A percentile compares a stretch with the other conserved stretches of the same genome.
phyloP scores from a whole-genome alignment of 2,113 vertebrate genomes.

The Setophaga kirtlandii region DNA sequence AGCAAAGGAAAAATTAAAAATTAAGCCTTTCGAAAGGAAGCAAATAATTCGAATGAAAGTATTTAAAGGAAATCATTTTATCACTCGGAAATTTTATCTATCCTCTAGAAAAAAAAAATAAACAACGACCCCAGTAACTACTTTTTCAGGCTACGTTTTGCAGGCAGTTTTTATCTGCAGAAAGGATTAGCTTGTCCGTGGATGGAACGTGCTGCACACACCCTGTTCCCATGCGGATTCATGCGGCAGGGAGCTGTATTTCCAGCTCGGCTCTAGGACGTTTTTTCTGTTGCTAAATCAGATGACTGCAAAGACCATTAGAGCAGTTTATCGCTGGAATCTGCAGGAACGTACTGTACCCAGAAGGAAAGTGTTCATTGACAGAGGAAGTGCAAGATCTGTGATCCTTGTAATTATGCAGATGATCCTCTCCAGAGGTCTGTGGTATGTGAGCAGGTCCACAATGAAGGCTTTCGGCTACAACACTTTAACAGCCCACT shows the following conservation, averaged over 20 bases:
- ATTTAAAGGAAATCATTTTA: slow-evolving; percentile 23
- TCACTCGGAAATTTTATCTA: background rate
- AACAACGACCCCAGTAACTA: background rate
- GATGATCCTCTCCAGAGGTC: slow-evolving; percentile 33
- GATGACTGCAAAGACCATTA: slow-evolving; percentile 55
- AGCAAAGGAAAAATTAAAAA: background rate
- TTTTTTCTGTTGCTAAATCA: slow-evolving; percentile 33
- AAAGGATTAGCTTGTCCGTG: slow-evolving; percentile 34
- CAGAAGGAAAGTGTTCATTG: slow-evolving; percentile 40
- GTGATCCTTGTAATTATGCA: slow-evolving; percentile 28
- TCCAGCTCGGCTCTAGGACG: background rate
- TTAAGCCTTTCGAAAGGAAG: background rate
- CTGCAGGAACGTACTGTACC: slow-evolving; percentile 25
- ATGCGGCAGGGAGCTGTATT: background rate
- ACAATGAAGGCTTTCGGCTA: background rate
- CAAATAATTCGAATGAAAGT: slow-evolving; percentile 1
- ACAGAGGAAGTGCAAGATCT: background rate
- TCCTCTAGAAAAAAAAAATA: background rate
- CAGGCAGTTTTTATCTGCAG: slow-evolving; percentile 43
- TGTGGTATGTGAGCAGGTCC: slow-evolving; percentile 17
- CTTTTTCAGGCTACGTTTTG: background rate
- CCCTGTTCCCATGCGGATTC: slow-evolving; percentile 54
- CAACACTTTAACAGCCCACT: background rate
- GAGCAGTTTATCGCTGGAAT: slow-evolving; percentile 23
- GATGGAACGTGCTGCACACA: slow-evolving; percentile 49